Percentiles rank a stretch among this genome's conserved stretches.
Evolutionary conservation across 37 sponge, comb jelly and placozoan species (phyloP).

Genomic region (Dysidea cf. avara): DNA sequence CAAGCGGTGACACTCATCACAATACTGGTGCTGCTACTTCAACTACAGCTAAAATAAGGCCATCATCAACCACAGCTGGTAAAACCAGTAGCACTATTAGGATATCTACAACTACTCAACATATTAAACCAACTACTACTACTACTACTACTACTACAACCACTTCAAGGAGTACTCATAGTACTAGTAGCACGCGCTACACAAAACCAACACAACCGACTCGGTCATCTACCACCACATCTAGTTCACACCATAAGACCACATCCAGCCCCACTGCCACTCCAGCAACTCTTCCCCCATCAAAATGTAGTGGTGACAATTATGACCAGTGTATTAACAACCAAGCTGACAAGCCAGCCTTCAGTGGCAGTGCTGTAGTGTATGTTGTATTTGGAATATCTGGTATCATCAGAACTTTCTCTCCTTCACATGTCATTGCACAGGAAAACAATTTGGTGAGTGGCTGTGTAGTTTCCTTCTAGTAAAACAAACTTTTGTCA

Average conservation of each 20-base stretch:
- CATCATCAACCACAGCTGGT: slow-evolving; percentile 7
- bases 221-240: neutral
- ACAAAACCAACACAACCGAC: neutral
- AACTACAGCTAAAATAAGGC: neutral
- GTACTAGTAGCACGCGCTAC: neutral
- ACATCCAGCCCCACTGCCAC: slow-evolving; percentile 6
- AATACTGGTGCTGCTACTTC: neutral
- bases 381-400: slow-evolving; percentile 70
- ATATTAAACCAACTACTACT: neutral
- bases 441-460: slow-evolving; percentile 38
- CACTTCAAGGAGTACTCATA: neutral
- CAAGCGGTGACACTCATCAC: neutral
- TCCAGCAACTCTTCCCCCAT: neutral
- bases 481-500: no score
- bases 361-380: no score
- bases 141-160: neutral
- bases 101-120: neutral
- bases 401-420: slow-evolving; percentile 28
- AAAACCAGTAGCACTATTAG: neutral
- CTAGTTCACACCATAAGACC: neutral
- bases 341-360: no score
- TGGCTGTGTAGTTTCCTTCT: neutral
- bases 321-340: slow-evolving; percentile 30
- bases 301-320: neutral
- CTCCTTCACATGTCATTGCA: slow-evolving; percentile 35